Base-by-base conservation (phyloP, 2,113 vertebrate species). In the Serilophus lunatus region DNA sequence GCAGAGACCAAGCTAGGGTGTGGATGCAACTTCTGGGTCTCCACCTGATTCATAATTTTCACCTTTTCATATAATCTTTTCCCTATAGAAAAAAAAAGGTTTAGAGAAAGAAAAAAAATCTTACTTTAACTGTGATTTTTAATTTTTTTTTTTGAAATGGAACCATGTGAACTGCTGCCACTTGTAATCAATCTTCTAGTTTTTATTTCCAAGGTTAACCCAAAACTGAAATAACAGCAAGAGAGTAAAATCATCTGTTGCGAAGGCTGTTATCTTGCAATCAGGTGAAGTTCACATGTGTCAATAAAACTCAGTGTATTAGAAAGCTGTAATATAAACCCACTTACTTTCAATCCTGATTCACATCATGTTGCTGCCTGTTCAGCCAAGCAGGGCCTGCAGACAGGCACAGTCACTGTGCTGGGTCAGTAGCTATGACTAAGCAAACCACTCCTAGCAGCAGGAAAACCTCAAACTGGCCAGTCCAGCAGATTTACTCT, bases 211-310 rank as follows among this genome's bases (percentile, higher is more conserved):
- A 71, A 49, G 19, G 15, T 53, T 68, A 82, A 61, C 9, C 23
- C 26, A 8, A 87, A 90, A 35, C 12, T 49, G 36, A 80, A 82
- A 64, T 28, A 36, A 66, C 7, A 13, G 19, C 14, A 28, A 33
- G 18, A 68, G 20, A 81, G 8, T 56, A 81, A 83, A 77, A 77
- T 56, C 6, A 1, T 26, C 40, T 57, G 11, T 44, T 36, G 15
- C 31, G 35, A 26, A 4, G 2, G 40, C 44, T 0, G 0, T n/a
- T 60, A 17, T 31, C 31, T 53, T 68, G 35, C 24, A n/a, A 35
- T 33, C 14, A 31, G 20, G 38, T 17, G 7, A 42, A 53, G 13
- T 19, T 9, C 9, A 4, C 0, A 0, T 7, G 5, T 54, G 23
- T 66, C 42, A 66, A 29, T 45, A 60, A 89, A 70, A 36, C 8